Evolutionary conservation across 2,888 invertebrate species (phyloP).

Genomic region (Mantis religiosa): DNA sequence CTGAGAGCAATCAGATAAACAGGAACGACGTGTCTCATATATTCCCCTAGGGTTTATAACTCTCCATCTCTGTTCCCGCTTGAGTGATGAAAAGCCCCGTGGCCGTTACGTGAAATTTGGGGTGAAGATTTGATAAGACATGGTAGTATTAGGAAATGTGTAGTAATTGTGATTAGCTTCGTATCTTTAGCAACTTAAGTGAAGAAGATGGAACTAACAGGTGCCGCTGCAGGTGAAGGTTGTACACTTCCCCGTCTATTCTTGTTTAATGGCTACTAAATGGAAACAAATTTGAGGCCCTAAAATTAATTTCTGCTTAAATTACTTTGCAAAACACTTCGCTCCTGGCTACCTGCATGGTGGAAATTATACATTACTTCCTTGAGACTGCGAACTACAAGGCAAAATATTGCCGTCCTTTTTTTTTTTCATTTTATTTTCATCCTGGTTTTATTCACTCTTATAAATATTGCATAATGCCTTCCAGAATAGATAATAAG

Average conservation of each 20-base stretch:
- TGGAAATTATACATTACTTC: not conserved
- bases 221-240: not conserved
- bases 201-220: not conserved
- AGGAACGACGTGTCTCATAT: not conserved
- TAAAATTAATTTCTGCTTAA: not conserved
- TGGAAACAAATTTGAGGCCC: not conserved
- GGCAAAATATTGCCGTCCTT: not conserved
- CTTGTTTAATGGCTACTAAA: not conserved
- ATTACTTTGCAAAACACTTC: not conserved
- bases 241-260: not conserved
- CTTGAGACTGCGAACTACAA: not conserved
- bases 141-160: slow-evolving; percentile 23
- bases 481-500: too few relatives aligned
- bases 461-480: too few relatives aligned
- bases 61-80: not conserved
- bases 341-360: not conserved
- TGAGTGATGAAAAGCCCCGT: not conserved
- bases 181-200: slow-evolving; percentile 20
- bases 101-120: slow-evolving; percentile 23
- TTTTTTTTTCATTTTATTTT: too few relatives aligned
- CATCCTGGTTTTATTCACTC: too few relatives aligned
- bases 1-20: slow-evolving; percentile 6
- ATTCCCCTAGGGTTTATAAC: not conserved
- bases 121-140: slow-evolving; percentile 28
- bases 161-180: slow-evolving; percentile 23